Conservation (phyloP, 2,888 invertebrate genomes). For the Trisateles emortualis region DNA sequence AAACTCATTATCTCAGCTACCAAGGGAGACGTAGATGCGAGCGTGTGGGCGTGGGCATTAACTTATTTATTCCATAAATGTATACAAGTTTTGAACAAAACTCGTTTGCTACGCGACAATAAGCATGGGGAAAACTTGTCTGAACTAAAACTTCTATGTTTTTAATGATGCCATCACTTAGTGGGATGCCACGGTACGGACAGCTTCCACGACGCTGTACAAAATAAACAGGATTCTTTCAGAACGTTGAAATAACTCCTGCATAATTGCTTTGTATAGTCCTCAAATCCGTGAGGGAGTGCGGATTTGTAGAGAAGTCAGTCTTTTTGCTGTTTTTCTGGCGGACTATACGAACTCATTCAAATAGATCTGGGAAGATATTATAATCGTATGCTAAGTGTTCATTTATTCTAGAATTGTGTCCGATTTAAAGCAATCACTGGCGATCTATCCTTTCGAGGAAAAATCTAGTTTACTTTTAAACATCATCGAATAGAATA, state of each 20-base stretch:
- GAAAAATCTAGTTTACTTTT: too few species aligned
- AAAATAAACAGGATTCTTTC: background rate
- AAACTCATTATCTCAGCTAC: slow-evolving; percentile 1
- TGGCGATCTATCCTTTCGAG: too few species aligned
- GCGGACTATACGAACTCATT: too few species aligned
- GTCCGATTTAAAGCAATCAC: too few species aligned
- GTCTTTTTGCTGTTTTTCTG: too few species aligned
- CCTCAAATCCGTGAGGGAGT: background rate
- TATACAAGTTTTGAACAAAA: slow-evolving; percentile 33
- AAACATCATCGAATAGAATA: too few species aligned
- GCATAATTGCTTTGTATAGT: background rate
- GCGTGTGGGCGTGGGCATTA: background rate
- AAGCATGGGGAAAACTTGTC: slow-evolving; percentile 23
- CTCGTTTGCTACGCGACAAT: slow-evolving; percentile 23
- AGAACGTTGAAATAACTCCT: background rate
- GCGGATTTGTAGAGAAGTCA: too few species aligned
- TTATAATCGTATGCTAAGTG: too few species aligned
- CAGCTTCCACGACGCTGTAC: background rate
- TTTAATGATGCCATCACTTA: slow-evolving; percentile 22
- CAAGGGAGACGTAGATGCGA: slow-evolving; percentile 7
- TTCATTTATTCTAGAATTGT: too few species aligned
- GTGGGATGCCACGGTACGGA: slow-evolving; percentile 7
- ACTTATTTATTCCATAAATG: slow-evolving; percentile 34
- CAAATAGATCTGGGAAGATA: too few species aligned
- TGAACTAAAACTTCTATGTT: slow-evolving; percentile 34